Evolutionary conservation across 2,113 vertebrate genomes (phyloP), one percentile per base, ranked within the genome.

Genomic region (Eleginops maclovinus): DNA sequence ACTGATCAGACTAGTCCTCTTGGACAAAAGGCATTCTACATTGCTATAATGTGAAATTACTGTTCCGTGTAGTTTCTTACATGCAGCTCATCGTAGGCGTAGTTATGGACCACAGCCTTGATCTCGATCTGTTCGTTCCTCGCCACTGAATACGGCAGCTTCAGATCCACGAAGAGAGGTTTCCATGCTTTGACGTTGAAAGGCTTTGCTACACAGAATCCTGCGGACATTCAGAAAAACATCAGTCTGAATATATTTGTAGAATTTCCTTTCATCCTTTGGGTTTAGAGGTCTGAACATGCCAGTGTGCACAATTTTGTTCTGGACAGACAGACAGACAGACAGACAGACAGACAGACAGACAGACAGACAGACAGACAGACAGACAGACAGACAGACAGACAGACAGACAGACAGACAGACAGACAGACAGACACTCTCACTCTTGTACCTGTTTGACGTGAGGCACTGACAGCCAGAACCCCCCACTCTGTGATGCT

Each of bases 401-500:
- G n/a, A n/a, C n/a, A n/a, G n/a, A n/a, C n/a, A n/a, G n/a, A n/a
- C n/a, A n/a, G n/a, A n/a, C n/a, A n/a, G n/a, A n/a, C n/a, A n/a
- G n/a, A n/a, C n/a, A n/a, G n/a, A n/a, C n/a, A n/a, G n/a, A n/a
- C n/a, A n/a, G n/a, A n/a, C n/a, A 28, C 28, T 28, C 28, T 28
- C 14, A 62, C 9, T 53, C 46, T n/a, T 66, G 3, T 66, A 92
- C 94, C 94, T 84, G 87, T 95, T 0, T 82, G 44, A 47, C 87
- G 74, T 3, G 94, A 95, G n/a, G 92, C 46, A 40, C 94, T 94
- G 67, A 95, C 26, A 11, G 92, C 94, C 61, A 94, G 41, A 24
- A 95, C 26, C 2, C 94, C 93, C 94, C 94, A 94, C 86, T 95
- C 89, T 9, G 94, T 95, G 88, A 95, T 95, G 63, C 93, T 94